These are phyloP conservation scores for Synergus laeviventris DNA, from an alignment of 2,888 invertebrate species.

Conservation along the genomic window DNA sequence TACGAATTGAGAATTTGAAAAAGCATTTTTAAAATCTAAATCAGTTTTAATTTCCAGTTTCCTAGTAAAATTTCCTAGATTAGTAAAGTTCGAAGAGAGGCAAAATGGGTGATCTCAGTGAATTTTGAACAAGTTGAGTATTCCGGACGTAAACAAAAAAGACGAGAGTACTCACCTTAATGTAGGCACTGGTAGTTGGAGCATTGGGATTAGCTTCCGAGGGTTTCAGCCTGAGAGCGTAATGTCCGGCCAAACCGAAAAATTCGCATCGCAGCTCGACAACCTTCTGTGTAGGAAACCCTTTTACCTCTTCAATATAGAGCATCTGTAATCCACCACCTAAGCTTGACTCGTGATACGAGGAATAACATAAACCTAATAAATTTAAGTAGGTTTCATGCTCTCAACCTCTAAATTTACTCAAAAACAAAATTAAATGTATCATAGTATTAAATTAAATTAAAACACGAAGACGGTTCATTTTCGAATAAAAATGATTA, in stretches of 20 bases:
- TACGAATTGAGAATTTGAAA: background rate
- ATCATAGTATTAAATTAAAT: background rate
- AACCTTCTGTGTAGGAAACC: conserved; percentile 83
- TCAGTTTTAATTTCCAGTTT: conserved; percentile 3
- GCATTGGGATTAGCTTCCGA: conserved; percentile 81
- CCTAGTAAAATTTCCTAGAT: background rate
- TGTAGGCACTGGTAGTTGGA: conserved; percentile 82
- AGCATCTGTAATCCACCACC: conserved; percentile 78
- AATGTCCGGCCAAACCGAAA: conserved; percentile 90
- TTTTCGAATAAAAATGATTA: no score
- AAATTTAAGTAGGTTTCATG: background rate
- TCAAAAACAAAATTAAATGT: background rate
- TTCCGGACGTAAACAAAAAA: conserved; percentile 20
- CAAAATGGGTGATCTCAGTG: background rate
- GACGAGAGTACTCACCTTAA: conserved; percentile 78
- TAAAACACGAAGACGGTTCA: no score
- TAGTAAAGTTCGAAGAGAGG: conserved; percentile 1
- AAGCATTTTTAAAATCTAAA: background rate
- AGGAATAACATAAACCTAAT: conserved; percentile 3
- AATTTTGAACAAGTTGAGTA: conserved; percentile 6
- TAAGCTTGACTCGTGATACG: conserved; percentile 5
- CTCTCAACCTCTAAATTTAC: background rate
- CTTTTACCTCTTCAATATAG: conserved; percentile 87
- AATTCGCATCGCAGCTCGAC: conserved; percentile 85
- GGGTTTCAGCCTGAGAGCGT: conserved; percentile 85